Conservation (phyloP, 2,113 vertebrate species). For the Sebastes schlegelii region DNA sequence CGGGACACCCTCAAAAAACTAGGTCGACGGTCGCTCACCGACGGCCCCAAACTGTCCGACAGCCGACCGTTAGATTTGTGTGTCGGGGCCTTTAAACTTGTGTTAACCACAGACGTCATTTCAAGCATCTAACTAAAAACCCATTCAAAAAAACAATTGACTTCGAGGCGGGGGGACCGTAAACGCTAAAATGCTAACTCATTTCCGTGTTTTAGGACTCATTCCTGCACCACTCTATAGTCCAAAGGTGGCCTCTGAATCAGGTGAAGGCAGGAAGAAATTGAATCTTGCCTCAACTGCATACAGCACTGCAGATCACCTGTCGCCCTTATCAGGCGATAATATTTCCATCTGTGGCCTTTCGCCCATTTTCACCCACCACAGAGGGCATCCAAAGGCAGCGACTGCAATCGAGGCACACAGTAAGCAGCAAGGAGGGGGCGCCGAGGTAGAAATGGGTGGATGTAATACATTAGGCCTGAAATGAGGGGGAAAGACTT, state of each 20-base stretch:
- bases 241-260: conserved; percentile 45
- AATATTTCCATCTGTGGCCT: conserved; percentile 58
- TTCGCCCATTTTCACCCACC: conserved; percentile 43
- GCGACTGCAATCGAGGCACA: conserved; percentile 34
- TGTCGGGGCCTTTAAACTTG: too few species aligned
- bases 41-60: too few species aligned
- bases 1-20: too few species aligned
- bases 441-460: conserved; percentile 1
- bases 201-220: too few species aligned
- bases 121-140: too few species aligned
- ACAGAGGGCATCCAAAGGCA: conserved; percentile 60
- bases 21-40: too few species aligned
- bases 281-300: conserved; percentile 35
- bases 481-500: conserved; percentile 48
- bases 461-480: conserved; percentile 46
- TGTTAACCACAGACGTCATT: too few species aligned
- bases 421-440: not conserved
- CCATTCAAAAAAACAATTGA: too few species aligned
- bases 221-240: not conserved
- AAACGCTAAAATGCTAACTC: too few species aligned
- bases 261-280: conserved; percentile 35
- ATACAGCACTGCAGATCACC: conserved; percentile 45
- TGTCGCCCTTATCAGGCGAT: conserved; percentile 49
- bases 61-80: too few species aligned
- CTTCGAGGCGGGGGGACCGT: too few species aligned